Percentiles rank a stretch among this genome's conserved stretches.
Evolutionary conservation across 2,888 invertebrate species (phyloP).

Genomic region (Drosophila affinis): DNA sequence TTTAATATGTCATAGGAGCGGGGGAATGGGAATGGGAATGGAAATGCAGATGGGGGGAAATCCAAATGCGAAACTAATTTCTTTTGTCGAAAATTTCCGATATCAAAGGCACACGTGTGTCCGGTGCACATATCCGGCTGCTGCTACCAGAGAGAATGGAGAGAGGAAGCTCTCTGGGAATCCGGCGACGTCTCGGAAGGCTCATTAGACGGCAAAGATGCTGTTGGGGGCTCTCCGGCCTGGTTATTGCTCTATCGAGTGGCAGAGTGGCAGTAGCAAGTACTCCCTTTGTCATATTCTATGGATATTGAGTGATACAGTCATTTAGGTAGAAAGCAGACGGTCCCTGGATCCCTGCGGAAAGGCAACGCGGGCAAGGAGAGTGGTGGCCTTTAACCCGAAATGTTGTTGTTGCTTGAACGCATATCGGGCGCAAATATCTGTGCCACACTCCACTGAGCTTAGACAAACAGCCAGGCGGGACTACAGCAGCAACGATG

Average conservation of each 20-base stretch:
- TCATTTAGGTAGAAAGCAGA: slow-evolving; percentile 34
- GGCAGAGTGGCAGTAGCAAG: slow-evolving; percentile 27
- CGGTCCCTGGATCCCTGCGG: too few relatives aligned
- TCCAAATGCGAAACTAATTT: slow-evolving; percentile 26
- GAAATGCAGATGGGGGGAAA: too few relatives aligned
- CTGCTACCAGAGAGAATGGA: slow-evolving; percentile 8
- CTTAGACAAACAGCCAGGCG: slow-evolving; percentile 64
- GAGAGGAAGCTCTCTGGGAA: slow-evolving; percentile 46
- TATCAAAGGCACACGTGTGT: slow-evolving; percentile 62
- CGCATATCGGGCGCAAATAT: slow-evolving; percentile 69
- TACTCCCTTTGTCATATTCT: slow-evolving; percentile 49
- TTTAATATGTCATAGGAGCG: neutral
- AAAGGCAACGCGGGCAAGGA: neutral
- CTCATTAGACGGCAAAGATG: slow-evolving; percentile 62
- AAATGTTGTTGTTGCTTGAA: slow-evolving; percentile 41
- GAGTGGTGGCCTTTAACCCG: slow-evolving; percentile 32
- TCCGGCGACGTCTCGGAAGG: slow-evolving; percentile 26
- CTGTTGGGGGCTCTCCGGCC: slow-evolving; percentile 19
- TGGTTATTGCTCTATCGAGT: slow-evolving; percentile 64
- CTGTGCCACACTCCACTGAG: slow-evolving; percentile 71
- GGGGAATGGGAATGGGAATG: too few relatives aligned
- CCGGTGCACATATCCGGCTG: slow-evolving; percentile 56
- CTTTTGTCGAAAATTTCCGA: slow-evolving; percentile 49
- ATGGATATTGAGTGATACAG: slow-evolving; percentile 53
- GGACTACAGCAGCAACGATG: slow-evolving; percentile 27